Percentiles rank a stretch among this genome's conserved stretches.
Conservation (phyloP, 2,888 invertebrate genomes). For the Lasioglossum pauxillum region DNA sequence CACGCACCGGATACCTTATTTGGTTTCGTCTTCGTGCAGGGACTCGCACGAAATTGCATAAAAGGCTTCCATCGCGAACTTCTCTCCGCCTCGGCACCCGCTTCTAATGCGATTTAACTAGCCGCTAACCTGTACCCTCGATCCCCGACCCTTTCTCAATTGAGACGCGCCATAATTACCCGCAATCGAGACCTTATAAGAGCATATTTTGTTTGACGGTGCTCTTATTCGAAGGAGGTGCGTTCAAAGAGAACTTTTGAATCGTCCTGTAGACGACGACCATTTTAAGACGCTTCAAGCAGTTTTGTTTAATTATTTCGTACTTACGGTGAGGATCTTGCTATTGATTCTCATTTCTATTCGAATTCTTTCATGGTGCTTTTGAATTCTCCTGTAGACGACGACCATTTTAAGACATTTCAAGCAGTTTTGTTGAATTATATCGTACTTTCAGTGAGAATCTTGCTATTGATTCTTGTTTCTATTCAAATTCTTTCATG, state of each 20-base stretch:
- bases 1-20: slow-evolving; percentile 48
- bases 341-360: too few species aligned
- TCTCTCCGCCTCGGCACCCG: not conserved
- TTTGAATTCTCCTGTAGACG: not conserved
- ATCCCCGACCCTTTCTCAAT: not conserved
- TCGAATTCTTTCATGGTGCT: too few species aligned
- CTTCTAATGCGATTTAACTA: slow-evolving; percentile 6
- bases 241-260: not conserved
- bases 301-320: too few species aligned
- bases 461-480: too few species aligned
- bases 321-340: too few species aligned
- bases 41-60: slow-evolving; percentile 50
- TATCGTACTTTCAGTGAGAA: too few species aligned
- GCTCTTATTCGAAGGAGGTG: not conserved
- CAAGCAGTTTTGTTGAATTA: too few species aligned
- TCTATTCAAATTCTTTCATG: too few species aligned
- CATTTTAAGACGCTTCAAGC: not conserved
- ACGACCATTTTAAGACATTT: not conserved
- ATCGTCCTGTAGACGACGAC: not conserved
- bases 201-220: not conserved
- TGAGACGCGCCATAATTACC: not conserved
- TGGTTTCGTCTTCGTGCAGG: slow-evolving; percentile 55
- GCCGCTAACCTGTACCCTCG: not conserved
- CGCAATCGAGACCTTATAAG: slow-evolving; percentile 6
- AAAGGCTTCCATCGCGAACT: slow-evolving; percentile 49